Evolutionary conservation across 1,140 invertebrate genomes (phyloP), one percentile per base, ranked within the genome.

Genomic region (Brachystomella parvula): DNA sequence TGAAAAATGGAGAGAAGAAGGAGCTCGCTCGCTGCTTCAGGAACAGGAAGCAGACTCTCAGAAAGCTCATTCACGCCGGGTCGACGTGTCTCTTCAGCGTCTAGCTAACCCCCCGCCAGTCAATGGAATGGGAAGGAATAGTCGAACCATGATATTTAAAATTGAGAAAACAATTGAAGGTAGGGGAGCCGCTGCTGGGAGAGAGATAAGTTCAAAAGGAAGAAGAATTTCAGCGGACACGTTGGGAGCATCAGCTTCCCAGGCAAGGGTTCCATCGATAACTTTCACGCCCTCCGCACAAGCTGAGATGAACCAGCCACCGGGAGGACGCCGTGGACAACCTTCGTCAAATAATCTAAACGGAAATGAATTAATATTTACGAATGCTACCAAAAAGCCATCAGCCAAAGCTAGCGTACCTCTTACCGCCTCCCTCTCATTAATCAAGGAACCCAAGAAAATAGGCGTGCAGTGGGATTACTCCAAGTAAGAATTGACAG

Each of bases 371-470:
- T 44, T 44, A 9, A 12, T 12, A 44, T 12, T 44, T n/a, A 44
- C 39, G 39, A n/a, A n/a, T n/a, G n/a, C n/a, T 44, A n/a, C 9
- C 39, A 44, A 9, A n/a, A 44, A 44, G 9, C n/a, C 39, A 9
- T 44, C 9, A 12, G n/a, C 39, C n/a, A 44, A 44, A 44, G n/a
- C 39, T 9, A 44, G 9, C 39, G 9, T 44, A 12, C 9, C 39
- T 9, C 39, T 44, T 9, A 9, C 39, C 9, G 9, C 39, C 9
- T 12, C 39, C 9, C 39, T 44, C n/a, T 44, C 39, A 44, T n/a
- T n/a, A n/a, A n/a, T n/a, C n/a, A n/a, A n/a, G n/a, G 39, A 44
- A n/a, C 39, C 39, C 39, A 44, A 44, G 39, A 44, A 44, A 44
- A 12, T 44, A n/a, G 39, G n/a, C 9, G 9, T 44, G 39, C 39